Conservation (phyloP, 2,797 vertebrate genomes). For the Parauchenoglanis punctatus region DNA sequence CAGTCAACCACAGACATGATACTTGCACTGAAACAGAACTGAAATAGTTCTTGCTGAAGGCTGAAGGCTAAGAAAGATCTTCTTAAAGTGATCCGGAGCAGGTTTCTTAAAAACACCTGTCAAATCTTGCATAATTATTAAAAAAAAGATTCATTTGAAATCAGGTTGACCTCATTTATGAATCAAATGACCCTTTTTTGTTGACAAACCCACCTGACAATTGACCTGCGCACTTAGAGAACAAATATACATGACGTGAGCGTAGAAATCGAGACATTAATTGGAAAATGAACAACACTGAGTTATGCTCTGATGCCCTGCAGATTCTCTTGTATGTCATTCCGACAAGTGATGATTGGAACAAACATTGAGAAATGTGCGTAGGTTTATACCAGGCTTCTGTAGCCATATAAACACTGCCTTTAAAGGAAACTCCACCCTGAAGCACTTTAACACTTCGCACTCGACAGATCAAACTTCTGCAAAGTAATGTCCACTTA, state of each 20-base stretch:
- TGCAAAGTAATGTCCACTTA: too few species aligned
- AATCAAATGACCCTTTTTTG: neutral
- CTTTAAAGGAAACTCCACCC: neutral
- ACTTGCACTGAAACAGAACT: neutral
- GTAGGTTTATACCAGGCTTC: neutral
- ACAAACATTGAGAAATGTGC: neutral
- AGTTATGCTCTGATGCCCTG: neutral
- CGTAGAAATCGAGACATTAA: neutral
- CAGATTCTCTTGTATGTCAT: neutral
- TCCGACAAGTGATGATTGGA: neutral
- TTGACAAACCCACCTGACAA: neutral
- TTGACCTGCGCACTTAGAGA: neutral
- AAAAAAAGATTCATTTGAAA: neutral
- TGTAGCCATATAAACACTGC: neutral
- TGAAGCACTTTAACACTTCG: neutral
- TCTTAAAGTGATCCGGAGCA: neutral
- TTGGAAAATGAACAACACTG: neutral
- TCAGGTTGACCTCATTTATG: neutral
- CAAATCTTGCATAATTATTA: neutral
- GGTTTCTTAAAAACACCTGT: neutral
- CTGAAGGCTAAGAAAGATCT: neutral
- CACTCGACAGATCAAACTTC: too few species aligned
- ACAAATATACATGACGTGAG: neutral
- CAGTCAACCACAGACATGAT: neutral
- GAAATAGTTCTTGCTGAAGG: neutral